A percentile compares a stretch with the other conserved stretches of the same genome.
Evolutionary conservation across 1,140 invertebrate genomes (phyloP).

Genomic region (Hylyphantes graminicola): DNA sequence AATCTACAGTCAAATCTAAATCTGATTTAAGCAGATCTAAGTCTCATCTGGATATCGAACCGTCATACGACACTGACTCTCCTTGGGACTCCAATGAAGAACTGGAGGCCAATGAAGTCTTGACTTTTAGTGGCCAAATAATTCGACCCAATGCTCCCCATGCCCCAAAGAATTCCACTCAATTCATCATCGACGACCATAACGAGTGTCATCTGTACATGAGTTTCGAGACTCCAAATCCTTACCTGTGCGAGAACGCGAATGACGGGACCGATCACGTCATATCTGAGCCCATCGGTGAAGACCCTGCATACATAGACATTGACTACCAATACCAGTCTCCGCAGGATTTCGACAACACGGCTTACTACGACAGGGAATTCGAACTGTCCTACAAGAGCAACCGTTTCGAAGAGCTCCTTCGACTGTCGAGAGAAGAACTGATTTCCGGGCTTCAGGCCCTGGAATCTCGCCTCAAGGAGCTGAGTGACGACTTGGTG

Average conservation of each 20-base stretch:
- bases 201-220: constrained; percentile 64
- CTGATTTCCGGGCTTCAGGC: constrained; percentile 62
- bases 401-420: constrained; percentile 64
- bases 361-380: constrained; percentile 64
- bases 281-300: not conserved
- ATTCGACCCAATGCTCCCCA: constrained; percentile 65
- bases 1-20: too few species aligned
- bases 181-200: constrained; percentile 68
- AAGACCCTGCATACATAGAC: constrained; percentile 44
- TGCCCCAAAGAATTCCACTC: constrained; percentile 67
- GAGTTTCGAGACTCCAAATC: constrained; percentile 62
- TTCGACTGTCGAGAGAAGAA: constrained; percentile 61
- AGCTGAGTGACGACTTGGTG: constrained; percentile 57
- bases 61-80: too few species aligned
- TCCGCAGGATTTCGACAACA: constrained; percentile 58
- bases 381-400: constrained; percentile 65
- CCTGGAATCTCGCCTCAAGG: constrained; percentile 61
- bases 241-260: constrained; percentile 26
- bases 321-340: constrained; percentile 55
- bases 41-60: too few species aligned
- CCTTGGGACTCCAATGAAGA: constrained; percentile 31
- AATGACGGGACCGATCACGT: not conserved
- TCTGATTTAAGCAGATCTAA: too few species aligned
- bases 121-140: not conserved
- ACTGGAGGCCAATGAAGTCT: not conserved